Evolutionary conservation across 1,140 invertebrate genomes (phyloP), one percentile per base, ranked within the genome.

Genomic region (Achatina immaculata): DNA sequence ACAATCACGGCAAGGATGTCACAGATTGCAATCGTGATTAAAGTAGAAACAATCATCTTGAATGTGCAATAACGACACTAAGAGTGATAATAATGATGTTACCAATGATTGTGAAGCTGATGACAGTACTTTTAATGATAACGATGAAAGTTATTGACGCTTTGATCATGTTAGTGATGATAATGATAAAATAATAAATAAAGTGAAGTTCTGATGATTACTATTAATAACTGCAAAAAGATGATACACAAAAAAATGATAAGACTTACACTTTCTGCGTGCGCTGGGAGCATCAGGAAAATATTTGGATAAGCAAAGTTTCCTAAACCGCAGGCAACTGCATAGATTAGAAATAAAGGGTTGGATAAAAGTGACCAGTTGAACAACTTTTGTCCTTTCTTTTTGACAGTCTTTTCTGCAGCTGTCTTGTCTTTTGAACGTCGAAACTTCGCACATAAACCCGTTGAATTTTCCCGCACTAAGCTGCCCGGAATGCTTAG

Each of bases 271-370:
- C 28, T 36, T 38, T 68, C 76, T 28, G 76, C 76, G 31, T 42
- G 65, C 3, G 42, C 76, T 45, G 87, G 86, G 11, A 88, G 62
- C 51, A 85, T 83, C n/a, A 86, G 77, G 42, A 85, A 88, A 40
- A 87, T 34, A 45, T 76, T 81, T 24, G 83, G 82, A 66, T 88
- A 85, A 16, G 83, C 82, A 51, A 85, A 82, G 24, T 77, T 83
- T n/a, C 80, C 65, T 7, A 83, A 81, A 28, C 83, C 79, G 21
- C 84, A 71, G 21, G 82, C 81, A 24, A 83, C 36, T 0, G 81
- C 16, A 75, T 82, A 85, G 38, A 87, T 43, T 0, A 84, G 68
- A 77, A 86, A 88, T 0, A 84, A 51, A 0, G 85, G 82, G 55
- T 85, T 84, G 19, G 78, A 72, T 34, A 88, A 69, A 16, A 87